phyloP scores from a whole-genome alignment of 2,888 invertebrate genomes.

The Tyria jacobaeae region DNA sequence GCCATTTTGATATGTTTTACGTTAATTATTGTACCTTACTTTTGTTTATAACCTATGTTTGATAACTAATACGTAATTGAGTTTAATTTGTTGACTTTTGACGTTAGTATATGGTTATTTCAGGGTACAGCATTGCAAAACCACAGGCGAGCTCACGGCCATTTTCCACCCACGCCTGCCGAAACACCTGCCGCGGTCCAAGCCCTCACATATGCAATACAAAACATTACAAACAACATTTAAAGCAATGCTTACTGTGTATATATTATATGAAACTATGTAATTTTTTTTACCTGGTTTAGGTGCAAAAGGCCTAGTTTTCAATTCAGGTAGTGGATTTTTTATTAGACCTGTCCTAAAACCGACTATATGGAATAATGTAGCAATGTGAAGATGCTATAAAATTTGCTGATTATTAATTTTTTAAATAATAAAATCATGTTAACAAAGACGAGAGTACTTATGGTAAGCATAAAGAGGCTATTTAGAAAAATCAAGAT shows the following conservation, averaged over 20 bases:
- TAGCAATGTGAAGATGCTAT: no score
- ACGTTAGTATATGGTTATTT: slow-evolving; percentile 27
- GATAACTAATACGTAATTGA: neutral
- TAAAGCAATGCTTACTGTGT: neutral
- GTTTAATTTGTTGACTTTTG: neutral
- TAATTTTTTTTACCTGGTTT: neutral
- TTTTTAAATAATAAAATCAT: no score
- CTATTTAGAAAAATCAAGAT: no score
- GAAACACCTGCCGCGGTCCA: slow-evolving; percentile 45
- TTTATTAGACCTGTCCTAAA: no score
- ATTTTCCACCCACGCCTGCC: slow-evolving; percentile 66
- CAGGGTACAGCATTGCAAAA: slow-evolving; percentile 87
- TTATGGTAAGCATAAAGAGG: no score
- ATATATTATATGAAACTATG: neutral
- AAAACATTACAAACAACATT: slow-evolving; percentile 8
- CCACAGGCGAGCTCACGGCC: slow-evolving; percentile 88
- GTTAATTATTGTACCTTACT: neutral
- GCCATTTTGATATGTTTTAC: no score
- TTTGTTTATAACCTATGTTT: neutral
- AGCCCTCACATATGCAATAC: slow-evolving; percentile 44
- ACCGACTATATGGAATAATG: no score
- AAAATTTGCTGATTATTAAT: no score
- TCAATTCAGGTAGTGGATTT: no score
- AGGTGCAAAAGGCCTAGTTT: neutral
- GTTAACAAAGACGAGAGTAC: no score